These are phyloP conservation scores for Acanthosepion lycidas DNA, from an alignment of 2,888 invertebrate genomes.

Conservation along the genomic window DNA sequence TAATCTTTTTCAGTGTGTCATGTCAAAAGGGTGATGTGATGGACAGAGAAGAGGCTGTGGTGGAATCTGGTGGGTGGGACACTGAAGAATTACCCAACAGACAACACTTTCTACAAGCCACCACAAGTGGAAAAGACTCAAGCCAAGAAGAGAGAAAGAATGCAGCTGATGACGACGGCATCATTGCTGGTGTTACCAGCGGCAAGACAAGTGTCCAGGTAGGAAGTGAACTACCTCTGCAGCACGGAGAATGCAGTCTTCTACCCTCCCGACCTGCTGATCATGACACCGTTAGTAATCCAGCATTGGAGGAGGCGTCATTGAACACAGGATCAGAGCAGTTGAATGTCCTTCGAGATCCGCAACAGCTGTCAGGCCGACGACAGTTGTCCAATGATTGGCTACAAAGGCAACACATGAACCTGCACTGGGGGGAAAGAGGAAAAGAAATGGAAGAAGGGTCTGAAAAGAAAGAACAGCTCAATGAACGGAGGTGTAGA, in stretches of 20 bases:
- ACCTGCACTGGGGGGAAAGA: background rate
- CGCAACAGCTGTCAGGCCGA: background rate
- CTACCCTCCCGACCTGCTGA: background rate
- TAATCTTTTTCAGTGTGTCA: conserved; percentile 39
- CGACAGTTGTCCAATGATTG: background rate
- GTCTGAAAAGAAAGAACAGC: background rate
- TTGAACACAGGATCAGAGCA: too few relatives aligned
- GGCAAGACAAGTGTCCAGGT: background rate
- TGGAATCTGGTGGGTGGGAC: conserved; percentile 43
- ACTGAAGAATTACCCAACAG: background rate
- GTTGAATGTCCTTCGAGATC: background rate
- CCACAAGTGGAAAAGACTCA: background rate
- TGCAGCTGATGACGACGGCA: background rate
- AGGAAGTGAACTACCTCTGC: background rate
- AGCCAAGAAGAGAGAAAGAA: background rate
- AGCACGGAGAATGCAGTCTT: background rate
- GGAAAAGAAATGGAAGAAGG: background rate
- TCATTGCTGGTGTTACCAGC: background rate
- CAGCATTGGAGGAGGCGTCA: background rate
- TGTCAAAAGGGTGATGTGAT: conserved; percentile 45
- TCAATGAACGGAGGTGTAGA: background rate
- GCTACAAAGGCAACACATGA: background rate
- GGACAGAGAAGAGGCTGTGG: conserved; percentile 34
- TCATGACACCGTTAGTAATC: background rate
- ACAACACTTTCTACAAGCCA: background rate